A percentile compares a stretch with the other conserved stretches of the same genome.
Conservation (phyloP, 2,888 invertebrate species). For the Homarus gammarus region DNA sequence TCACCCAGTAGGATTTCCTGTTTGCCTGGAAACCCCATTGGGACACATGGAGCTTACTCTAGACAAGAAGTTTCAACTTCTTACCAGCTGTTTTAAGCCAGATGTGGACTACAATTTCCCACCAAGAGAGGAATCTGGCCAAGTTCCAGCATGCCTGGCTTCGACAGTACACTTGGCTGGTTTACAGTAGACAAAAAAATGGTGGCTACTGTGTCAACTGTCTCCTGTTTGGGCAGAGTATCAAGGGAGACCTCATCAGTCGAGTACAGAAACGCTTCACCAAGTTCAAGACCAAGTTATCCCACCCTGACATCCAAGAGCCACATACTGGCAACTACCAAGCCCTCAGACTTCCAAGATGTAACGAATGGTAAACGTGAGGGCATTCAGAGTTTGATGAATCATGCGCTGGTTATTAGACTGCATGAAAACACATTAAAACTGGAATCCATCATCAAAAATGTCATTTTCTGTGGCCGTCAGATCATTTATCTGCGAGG, state of each 20-base stretch:
- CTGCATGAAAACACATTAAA: not conserved
- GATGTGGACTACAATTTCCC: slow-evolving; percentile 1
- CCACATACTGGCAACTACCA: not conserved
- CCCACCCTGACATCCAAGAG: slow-evolving; percentile 4
- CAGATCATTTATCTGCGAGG: no score
- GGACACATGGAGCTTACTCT: not conserved
- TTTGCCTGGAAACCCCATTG: no score
- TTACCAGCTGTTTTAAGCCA: not conserved
- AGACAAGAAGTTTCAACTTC: slow-evolving; percentile 1
- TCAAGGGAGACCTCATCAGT: no score
- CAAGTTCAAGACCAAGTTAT: not conserved
- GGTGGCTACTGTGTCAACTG: not conserved
- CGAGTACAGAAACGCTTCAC: not conserved
- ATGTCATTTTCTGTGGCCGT: no score
- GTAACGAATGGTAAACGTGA: not conserved
- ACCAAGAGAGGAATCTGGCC: not conserved
- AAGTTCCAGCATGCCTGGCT: not conserved
- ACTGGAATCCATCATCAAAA: no score
- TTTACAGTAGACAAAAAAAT: not conserved
- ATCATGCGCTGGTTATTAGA: not conserved
- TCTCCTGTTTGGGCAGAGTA: not conserved
- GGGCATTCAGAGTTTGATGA: not conserved
- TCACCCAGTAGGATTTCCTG: no score
- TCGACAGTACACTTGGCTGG: not conserved
- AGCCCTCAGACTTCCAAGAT: slow-evolving; percentile 1